Evolutionary conservation across 1,140 invertebrate species (phyloP).

Genomic region (Eurosta solidaginis): DNA sequence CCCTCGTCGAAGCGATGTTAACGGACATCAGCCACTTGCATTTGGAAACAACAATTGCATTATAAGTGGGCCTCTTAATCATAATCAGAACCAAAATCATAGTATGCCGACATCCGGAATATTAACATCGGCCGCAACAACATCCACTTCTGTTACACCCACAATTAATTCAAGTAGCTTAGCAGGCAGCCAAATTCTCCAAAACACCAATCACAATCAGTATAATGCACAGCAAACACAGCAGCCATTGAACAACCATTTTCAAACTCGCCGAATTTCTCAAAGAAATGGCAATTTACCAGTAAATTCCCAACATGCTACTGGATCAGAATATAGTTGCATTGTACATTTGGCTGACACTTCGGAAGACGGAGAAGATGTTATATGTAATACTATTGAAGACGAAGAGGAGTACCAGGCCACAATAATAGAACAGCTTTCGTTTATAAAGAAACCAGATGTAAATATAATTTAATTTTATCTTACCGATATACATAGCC

Average conservation of each 20-base stretch:
- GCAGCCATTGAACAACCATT: slow-evolving; percentile 39
- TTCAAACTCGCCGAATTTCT: slow-evolving; percentile 43
- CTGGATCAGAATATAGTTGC: slow-evolving; percentile 36
- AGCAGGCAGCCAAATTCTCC: not conserved
- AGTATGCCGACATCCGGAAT: not conserved
- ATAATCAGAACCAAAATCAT: not conserved
- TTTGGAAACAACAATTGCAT: slow-evolving; percentile 28
- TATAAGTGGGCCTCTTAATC: not conserved
- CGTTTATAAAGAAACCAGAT: slow-evolving; percentile 74
- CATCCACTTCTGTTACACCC: slow-evolving; percentile 30
- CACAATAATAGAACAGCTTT: slow-evolving; percentile 69
- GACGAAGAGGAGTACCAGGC: slow-evolving; percentile 69
- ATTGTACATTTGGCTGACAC: slow-evolving; percentile 67
- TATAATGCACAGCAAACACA: not conserved
- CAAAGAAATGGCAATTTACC: slow-evolving; percentile 29
- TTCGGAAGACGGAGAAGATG: slow-evolving; percentile 71
- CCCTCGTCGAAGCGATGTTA: slow-evolving; percentile 49
- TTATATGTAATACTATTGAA: slow-evolving; percentile 64
- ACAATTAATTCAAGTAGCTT: not conserved
- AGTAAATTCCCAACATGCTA: slow-evolving; percentile 56
- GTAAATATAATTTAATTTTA: slow-evolving; percentile 56
- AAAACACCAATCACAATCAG: not conserved
- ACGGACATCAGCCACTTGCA: slow-evolving; percentile 41
- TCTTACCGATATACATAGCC: not conserved
- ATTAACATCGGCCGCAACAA: slow-evolving; percentile 28